Evolutionary conservation across 2,888 invertebrate species (phyloP).

Genomic region (Sericinus montela): DNA sequence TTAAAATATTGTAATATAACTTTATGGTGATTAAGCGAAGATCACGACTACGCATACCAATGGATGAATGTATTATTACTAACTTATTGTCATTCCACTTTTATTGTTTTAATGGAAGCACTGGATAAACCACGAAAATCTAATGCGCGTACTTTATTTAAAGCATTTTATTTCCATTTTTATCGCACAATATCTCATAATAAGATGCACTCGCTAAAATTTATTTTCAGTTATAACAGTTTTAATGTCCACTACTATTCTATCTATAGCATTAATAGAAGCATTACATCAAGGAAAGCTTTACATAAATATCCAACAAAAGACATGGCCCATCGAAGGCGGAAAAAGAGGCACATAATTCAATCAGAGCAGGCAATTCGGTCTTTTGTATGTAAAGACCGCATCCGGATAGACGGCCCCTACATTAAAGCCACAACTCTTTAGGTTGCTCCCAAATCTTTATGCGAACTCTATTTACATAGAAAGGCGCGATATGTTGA

Average conservation of each 20-base stretch:
- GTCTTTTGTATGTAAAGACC: slow-evolving; percentile 73
- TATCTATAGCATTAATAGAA: slow-evolving; percentile 18
- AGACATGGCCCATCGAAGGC: slow-evolving; percentile 44
- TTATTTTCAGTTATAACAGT: background rate
- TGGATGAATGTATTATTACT: slow-evolving; percentile 17
- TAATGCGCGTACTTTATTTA: background rate
- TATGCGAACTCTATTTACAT: slow-evolving; percentile 23
- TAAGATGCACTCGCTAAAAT: too few species aligned
- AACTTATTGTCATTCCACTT: slow-evolving; percentile 24
- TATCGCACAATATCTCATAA: too few species aligned
- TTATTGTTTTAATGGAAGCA: slow-evolving; percentile 20
- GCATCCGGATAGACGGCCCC: slow-evolving; percentile 45
- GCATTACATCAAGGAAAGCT: slow-evolving; percentile 25
- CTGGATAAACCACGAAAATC: background rate
- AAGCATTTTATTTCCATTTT: background rate
- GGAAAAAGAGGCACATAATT: slow-evolving; percentile 62
- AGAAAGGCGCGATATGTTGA: slow-evolving; percentile 15
- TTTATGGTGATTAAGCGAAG: slow-evolving; percentile 29
- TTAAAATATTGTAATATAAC: slow-evolving; percentile 26
- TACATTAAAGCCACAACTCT: slow-evolving; percentile 21
- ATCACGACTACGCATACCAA: slow-evolving; percentile 32
- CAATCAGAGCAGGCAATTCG: slow-evolving; percentile 66
- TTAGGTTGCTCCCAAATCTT: slow-evolving; percentile 29
- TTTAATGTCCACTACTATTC: slow-evolving; percentile 2
- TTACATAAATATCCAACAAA: slow-evolving; percentile 51